Evolutionary conservation across 2,113 vertebrate species (phyloP), one percentile per base, ranked within the genome.

Genomic region (Tragelaphus imberbis): DNA sequence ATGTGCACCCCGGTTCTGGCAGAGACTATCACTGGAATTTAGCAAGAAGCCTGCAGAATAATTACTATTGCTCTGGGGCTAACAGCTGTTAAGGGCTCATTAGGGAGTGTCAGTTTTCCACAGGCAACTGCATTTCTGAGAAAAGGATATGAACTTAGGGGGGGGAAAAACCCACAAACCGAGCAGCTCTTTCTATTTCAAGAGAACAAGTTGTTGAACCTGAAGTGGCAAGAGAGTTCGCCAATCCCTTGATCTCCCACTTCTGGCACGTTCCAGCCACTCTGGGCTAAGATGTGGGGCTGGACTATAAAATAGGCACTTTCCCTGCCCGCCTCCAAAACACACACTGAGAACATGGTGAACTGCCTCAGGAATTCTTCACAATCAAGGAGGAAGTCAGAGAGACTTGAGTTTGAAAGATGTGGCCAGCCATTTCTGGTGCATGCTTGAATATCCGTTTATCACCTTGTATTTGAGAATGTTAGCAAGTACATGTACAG

Each of bases 31-130:
- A 0, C 30, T 97, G 97, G 95, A 97, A 97, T 11, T 87, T 47
- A 33, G 92, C 4, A 7, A 82, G 95, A 82, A 4, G 2, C 53
- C 85, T 5, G 0, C 53, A 82, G 84, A 63, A 79, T 97, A 93
- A 97, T 94, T 85, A 92, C 88, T 90, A 15, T 68, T 95, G 91
- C 97, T 91, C 68, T 97, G 19, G 15, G 40, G 33, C 88, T 12
- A 14, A 98, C 98, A 98, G 97, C 97, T 99, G 98, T 91, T 95
- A 80, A 98, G 96, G 88, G 65, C 97, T 97, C 0, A 0, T 88
- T 75, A 98, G 96, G 87, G 97, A 97, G 97, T 98, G 82, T 95
- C 97, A 71, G 28, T 85, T 0, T 2, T 93, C 97, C 75, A 27
- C 82, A 65, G 1, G 0, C 97, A 98, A 96, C 94, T 91, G 84